These are phyloP conservation scores for Trachelus iudaicus DNA, from an alignment of 2,888 invertebrate genomes.

Conservation along the genomic window DNA sequence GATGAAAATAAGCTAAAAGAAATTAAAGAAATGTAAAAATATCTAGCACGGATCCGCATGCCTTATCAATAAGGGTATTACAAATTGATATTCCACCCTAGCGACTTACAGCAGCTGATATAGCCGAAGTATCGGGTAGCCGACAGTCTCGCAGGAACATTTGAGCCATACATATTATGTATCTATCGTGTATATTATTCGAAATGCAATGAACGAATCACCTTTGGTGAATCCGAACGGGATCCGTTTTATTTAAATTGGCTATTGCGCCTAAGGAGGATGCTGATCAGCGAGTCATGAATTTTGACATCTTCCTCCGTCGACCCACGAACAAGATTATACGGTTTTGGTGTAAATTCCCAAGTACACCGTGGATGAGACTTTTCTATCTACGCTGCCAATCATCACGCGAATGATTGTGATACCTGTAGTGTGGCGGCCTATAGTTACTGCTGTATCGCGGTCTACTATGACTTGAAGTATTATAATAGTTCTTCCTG, in stretches of 20 bases:
- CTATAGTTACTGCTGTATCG: conserved; percentile 41
- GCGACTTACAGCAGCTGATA: not conserved
- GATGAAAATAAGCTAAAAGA: not conserved
- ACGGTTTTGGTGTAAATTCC: not conserved
- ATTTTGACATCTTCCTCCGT: not conserved
- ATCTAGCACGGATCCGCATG: not conserved
- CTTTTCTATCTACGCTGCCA: conserved; percentile 50
- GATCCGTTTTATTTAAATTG: not conserved
- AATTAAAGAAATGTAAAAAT: not conserved
- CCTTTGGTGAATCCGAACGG: not conserved
- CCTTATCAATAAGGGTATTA: not conserved
- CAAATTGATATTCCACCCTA: not conserved
- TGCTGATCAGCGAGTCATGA: not conserved
- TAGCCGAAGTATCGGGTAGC: conserved; percentile 13
- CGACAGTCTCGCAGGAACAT: conserved; percentile 29
- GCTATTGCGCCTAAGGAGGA: not conserved
- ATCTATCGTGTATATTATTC: conserved; percentile 12
- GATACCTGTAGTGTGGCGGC: conserved; percentile 46
- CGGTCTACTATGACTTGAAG: conserved; percentile 39
- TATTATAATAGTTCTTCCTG: conserved; percentile 46
- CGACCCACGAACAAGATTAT: not conserved
- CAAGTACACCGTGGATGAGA: not conserved
- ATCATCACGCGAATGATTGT: conserved; percentile 48
- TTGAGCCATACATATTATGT: conserved; percentile 7
- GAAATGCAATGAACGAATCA: conserved; percentile 22